Evolutionary conservation across 2,113 vertebrate species (phyloP).

Genomic region (Aptenodytes forsteri): DNA sequence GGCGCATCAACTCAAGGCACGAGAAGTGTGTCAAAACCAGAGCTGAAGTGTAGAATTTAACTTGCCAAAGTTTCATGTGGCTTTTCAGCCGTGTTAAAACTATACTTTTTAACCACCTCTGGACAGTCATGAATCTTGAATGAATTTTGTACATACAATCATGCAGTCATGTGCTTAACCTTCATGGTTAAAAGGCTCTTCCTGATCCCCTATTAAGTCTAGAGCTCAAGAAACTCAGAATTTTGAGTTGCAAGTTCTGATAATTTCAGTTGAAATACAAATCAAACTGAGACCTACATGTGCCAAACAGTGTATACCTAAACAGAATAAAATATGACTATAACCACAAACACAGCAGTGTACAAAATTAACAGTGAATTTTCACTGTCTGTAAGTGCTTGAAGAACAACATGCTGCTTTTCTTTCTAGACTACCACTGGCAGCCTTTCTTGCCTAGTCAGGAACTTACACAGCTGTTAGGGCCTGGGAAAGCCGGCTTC

Average conservation of each 20-base stretch:
- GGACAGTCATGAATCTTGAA: neutral
- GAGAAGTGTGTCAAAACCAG: neutral
- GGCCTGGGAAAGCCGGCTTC: neutral
- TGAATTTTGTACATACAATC: neutral
- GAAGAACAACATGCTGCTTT: neutral
- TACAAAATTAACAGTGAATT: neutral
- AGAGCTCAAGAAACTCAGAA: neutral
- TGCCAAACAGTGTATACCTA: neutral
- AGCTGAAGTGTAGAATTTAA: neutral
- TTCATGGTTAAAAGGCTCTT: neutral
- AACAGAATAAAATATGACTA: neutral
- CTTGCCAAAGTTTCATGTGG: neutral
- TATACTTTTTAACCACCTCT: neutral
- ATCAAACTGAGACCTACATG: rapidly evolving
- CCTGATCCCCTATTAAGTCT: neutral
- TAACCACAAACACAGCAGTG: neutral
- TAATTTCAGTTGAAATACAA: neutral
- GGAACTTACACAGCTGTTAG: neutral
- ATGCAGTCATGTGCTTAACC: neutral
- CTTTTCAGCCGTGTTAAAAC: neutral
- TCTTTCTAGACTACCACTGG: neutral
- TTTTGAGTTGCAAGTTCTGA: neutral
- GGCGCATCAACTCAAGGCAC: neutral
- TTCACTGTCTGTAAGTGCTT: neutral
- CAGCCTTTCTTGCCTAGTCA: neutral